A percentile compares a stretch with the other conserved stretches of the same genome.
Conservation (phyloP, 2,113 vertebrate genomes). For the Gyps fulvus region DNA sequence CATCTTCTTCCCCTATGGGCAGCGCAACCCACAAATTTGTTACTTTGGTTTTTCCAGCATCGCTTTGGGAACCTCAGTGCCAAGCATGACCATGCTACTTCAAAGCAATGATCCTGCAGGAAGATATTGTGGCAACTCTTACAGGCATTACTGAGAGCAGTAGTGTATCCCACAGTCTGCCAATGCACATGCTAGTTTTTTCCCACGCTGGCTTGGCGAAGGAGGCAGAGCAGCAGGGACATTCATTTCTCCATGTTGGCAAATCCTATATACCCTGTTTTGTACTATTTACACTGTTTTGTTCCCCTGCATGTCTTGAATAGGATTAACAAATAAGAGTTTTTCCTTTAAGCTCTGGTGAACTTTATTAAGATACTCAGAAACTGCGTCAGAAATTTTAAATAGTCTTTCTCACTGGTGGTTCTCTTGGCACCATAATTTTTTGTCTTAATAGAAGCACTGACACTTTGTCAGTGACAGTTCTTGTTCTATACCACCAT, state of each 20-base stretch:
- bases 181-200: not conserved
- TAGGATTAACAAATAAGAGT: not conserved
- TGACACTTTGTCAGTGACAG: not conserved
- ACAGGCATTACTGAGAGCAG: not conserved
- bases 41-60: not conserved
- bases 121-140: not conserved
- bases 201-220: not conserved
- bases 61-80: not conserved
- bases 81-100: not conserved
- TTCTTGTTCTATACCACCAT: not conserved
- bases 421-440: not conserved
- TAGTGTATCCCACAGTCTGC: not conserved
- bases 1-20: not conserved
- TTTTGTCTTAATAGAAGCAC: not conserved
- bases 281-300: not conserved
- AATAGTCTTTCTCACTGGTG: not conserved
- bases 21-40: not conserved
- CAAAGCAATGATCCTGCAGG: not conserved
- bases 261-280: not conserved
- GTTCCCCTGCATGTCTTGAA: not conserved
- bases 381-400: not conserved
- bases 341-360: not conserved
- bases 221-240: not conserved
- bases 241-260: not conserved
- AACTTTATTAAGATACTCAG: constrained; percentile 12